phyloP scores from a whole-genome alignment of 2,888 invertebrate genomes.

The Uloborus plumipes region DNA sequence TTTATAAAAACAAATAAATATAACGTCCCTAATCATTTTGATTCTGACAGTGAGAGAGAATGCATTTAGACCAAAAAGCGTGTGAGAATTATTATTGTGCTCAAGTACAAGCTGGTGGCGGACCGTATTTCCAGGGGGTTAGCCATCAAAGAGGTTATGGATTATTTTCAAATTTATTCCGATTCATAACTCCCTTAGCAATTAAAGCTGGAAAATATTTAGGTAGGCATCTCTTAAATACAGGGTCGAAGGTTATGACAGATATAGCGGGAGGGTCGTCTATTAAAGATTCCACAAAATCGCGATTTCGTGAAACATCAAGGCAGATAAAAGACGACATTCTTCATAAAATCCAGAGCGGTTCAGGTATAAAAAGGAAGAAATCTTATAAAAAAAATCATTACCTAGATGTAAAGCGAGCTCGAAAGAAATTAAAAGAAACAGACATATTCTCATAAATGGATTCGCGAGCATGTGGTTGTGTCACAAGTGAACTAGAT shows the following conservation, averaged over 20 bases:
- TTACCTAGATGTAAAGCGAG: too few relatives aligned
- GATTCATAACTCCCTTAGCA: constrained; percentile 12
- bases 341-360: constrained; percentile 15
- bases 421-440: too few relatives aligned
- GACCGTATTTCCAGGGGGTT: constrained; percentile 8
- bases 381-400: not conserved
- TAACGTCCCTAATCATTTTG: too few relatives aligned
- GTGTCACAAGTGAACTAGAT: constrained; percentile 11
- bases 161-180: constrained; percentile 8
- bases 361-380: constrained; percentile 24
- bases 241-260: constrained; percentile 9
- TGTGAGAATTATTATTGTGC: constrained; percentile 20
- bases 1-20: too few relatives aligned
- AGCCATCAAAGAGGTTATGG: constrained; percentile 27
- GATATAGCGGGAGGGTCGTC: constrained; percentile 14
- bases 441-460: not conserved
- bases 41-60: not conserved
- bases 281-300: constrained; percentile 17
- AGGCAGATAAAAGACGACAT: constrained; percentile 29
- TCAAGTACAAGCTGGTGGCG: not conserved
- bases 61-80: constrained; percentile 13
- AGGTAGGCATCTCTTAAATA: constrained; percentile 14
- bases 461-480: not conserved
- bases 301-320: not conserved
- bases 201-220: constrained; percentile 13